These are phyloP conservation scores for Mustelus asterias DNA, from an alignment of 2,113 vertebrate genomes.

Conservation along the genomic window DNA sequence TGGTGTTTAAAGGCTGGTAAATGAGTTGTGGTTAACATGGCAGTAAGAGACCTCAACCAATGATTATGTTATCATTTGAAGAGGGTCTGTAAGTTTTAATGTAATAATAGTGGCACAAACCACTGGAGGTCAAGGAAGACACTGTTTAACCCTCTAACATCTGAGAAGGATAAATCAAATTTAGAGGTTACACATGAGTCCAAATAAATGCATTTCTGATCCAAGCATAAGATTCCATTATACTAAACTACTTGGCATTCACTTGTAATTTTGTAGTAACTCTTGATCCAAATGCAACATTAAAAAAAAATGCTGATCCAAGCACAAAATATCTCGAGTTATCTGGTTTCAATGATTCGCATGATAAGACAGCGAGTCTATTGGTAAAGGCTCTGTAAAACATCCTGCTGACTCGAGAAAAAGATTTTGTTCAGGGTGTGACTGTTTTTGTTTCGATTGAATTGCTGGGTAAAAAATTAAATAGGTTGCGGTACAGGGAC, in stretches of 20 bases:
- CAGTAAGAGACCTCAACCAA: conserved; percentile 20
- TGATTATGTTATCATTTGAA: conserved; percentile 30
- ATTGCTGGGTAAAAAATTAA: conserved; percentile 14
- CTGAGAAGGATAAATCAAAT: conserved; percentile 34
- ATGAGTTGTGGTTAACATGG: conserved; percentile 43
- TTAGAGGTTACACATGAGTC: background rate
- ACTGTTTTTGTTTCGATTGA: conserved; percentile 29
- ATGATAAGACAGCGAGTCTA: background rate
- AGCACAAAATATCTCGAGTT: conserved; percentile 9
- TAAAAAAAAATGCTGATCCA: conserved; percentile 3
- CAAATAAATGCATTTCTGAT: conserved; percentile 30
- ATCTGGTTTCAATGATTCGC: conserved; percentile 29
- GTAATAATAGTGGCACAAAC: conserved; percentile 31
- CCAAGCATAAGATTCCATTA: conserved; percentile 21
- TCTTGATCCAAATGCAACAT: conserved; percentile 20
- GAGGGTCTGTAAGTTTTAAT: conserved; percentile 24
- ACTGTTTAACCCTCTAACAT: conserved; percentile 33
- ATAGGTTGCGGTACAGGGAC: background rate
- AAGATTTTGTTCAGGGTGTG: background rate
- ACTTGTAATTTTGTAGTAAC: background rate
- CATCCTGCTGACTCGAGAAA: background rate
- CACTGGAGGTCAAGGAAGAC: conserved; percentile 5
- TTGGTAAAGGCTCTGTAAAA: conserved; percentile 1
- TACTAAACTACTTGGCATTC: conserved; percentile 8
- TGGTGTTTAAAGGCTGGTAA: conserved; percentile 42